phyloP scores from a whole-genome alignment of 2,888 invertebrate species.

The Tipula helvola region DNA sequence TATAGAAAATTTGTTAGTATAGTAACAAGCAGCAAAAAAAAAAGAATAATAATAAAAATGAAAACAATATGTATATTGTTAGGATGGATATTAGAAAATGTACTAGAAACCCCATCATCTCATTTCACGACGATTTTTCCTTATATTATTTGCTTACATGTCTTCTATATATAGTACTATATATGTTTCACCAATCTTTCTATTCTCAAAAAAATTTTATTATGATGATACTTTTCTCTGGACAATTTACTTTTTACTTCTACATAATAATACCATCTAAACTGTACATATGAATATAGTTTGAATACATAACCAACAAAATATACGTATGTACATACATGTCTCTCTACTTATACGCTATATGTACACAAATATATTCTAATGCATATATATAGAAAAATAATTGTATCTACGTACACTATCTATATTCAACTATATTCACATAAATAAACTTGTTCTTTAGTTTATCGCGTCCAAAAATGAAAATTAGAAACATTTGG shows the following conservation, averaged over 20 bases:
- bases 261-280: conserved; percentile 4
- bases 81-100: background rate
- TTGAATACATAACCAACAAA: background rate
- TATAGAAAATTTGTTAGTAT: background rate
- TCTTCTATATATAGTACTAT: background rate
- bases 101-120: background rate
- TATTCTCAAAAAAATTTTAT: background rate
- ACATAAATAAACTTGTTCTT: conserved; percentile 4
- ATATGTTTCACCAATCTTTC: background rate
- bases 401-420: background rate
- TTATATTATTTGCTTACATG: conserved; percentile 4
- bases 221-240: background rate
- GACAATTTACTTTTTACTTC: conserved; percentile 4
- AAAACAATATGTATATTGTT: conserved; percentile 4
- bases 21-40: background rate
- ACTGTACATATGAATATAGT: background rate
- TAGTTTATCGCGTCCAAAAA: conserved; percentile 4
- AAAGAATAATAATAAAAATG: background rate
- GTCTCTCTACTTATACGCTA: background rate
- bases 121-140: background rate
- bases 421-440: background rate
- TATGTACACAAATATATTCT: background rate
- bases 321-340: background rate
- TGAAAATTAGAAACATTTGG: conserved; percentile 9
- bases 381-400: background rate